A percentile compares a stretch with the other conserved stretches of the same genome.
These are phyloP conservation scores for Parascotia fuliginaria DNA, from an alignment of 2,888 invertebrate genomes.

Conservation along the genomic window DNA sequence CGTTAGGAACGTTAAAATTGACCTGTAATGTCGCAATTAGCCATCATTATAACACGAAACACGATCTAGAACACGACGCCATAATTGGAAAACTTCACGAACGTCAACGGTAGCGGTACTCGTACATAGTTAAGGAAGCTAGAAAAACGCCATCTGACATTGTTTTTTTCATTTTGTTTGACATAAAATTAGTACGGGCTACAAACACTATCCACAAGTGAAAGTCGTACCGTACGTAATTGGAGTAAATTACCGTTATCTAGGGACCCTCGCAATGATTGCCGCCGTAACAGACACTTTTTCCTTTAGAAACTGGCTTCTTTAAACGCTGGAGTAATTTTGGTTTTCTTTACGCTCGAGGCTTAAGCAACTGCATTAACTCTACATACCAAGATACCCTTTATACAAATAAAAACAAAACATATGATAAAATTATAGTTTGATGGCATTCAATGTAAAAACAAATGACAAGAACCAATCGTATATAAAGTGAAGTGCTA, in stretches of 20 bases:
- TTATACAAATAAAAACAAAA: conserved; percentile 23
- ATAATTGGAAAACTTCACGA: conserved; percentile 42
- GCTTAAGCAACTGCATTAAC: conserved; percentile 24
- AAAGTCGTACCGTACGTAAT: conserved; percentile 57
- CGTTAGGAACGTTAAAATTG: conserved; percentile 32
- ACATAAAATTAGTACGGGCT: conserved; percentile 46
- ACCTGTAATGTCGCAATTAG: conserved; percentile 36
- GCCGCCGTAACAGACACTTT: conserved; percentile 46
- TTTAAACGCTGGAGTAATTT: conserved; percentile 32
- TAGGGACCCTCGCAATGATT: conserved; percentile 49
- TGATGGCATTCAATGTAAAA: conserved; percentile 27
- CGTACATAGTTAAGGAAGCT: conserved; percentile 27
- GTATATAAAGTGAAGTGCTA: conserved; percentile 31
- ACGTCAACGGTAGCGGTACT: conserved; percentile 38
- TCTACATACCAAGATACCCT: background rate
- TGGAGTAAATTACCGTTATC: conserved; percentile 57
- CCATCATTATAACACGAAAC: conserved; percentile 37
- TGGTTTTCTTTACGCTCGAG: conserved; percentile 23
- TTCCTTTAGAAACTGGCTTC: conserved; percentile 47
- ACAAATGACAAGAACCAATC: conserved; percentile 21
- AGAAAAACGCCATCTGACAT: conserved; percentile 38
- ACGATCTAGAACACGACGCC: conserved; percentile 37
- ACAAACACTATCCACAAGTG: conserved; percentile 47
- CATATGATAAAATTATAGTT: conserved; percentile 30
- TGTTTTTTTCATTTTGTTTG: conserved; percentile 46